Evolutionary conservation across 2,888 invertebrate genomes (phyloP).

Genomic region (Drosophila nr. perissopoda): DNA sequence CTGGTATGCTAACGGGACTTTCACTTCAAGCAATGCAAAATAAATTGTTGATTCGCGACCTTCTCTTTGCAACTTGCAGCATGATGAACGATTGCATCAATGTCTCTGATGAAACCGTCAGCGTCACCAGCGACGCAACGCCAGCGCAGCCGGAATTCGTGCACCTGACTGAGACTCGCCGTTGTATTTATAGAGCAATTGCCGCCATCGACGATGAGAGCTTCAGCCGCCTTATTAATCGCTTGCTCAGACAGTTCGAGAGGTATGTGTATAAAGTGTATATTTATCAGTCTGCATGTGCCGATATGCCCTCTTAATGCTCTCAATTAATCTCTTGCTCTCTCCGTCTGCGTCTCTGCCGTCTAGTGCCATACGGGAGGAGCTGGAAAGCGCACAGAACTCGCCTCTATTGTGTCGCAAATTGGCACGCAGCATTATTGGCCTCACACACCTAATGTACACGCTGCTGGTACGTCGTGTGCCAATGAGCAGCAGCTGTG

Average conservation of each 20-base stretch:
- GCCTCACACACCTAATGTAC: slow-evolving; percentile 61
- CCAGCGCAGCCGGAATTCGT: slow-evolving; percentile 53
- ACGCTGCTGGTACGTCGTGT: slow-evolving; percentile 30
- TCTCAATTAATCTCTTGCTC: neutral
- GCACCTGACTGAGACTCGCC: slow-evolving; percentile 59
- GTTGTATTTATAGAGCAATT: slow-evolving; percentile 64
- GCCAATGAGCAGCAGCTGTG: slow-evolving; percentile 28
- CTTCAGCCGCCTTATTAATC: slow-evolving; percentile 56
- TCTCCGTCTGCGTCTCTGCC: neutral
- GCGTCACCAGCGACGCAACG: slow-evolving; percentile 16
- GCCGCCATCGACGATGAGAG: slow-evolving; percentile 63
- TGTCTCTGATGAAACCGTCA: slow-evolving; percentile 34
- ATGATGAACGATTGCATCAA: slow-evolving; percentile 47
- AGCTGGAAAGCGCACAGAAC: slow-evolving; percentile 49
- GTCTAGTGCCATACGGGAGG: slow-evolving; percentile 65
- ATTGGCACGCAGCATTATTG: slow-evolving; percentile 54
- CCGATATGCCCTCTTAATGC: neutral
- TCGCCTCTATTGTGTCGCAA: slow-evolving; percentile 58
- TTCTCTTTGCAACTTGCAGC: slow-evolving; percentile 36
- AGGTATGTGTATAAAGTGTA: slow-evolving; percentile 46
- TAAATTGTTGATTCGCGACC: slow-evolving; percentile 24
- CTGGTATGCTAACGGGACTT: slow-evolving; percentile 57
- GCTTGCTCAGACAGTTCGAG: slow-evolving; percentile 60
- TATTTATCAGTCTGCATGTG: neutral
- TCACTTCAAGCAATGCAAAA: slow-evolving; percentile 35